Evolutionary conservation across 2,888 invertebrate species (phyloP), one percentile per base, ranked within the genome.

Genomic region (Oeneis ivallda): DNA sequence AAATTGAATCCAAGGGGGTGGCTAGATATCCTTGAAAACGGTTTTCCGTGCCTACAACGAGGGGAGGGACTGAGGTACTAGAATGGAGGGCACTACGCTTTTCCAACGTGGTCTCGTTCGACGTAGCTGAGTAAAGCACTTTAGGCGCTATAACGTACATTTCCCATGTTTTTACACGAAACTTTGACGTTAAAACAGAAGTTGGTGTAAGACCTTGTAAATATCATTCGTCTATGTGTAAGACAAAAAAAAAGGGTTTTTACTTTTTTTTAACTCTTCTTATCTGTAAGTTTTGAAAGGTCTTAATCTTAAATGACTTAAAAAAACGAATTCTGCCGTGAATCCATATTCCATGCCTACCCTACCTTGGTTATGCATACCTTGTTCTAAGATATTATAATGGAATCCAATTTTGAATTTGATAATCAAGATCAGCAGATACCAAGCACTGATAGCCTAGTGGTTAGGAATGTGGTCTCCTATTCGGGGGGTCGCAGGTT

Each of bases 21-120:
- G 65, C 70, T 71, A 65, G 69, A 64, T 71, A 72, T 72, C 62
- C 67, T 70, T 68, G 69, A 65, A 72, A 74, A 71, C 68, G 70
- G 68, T 67, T 70, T 71, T 71, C 66, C 69, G 69, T 68, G 71
- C 70, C 69, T 68, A 52, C 58, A 57, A 63, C 67, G 57, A 65
- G 68, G 68, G 68, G 67, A 62, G 66, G 68, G 69, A n/a, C n/a
- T n/a, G n/a, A 65, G 68, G 77, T 75, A 79, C 79, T 82, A 79
- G 78, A 85, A 79, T 78, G 78, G 76, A 83, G 83, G 78, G 81
- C 79, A 82, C 81, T 85, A 83, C 79, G 79, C 74, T 77, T 66
- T 71, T 69, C 71, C 73, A 70, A 67, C 76, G 75, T 74, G 72
- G 76, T 76, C 75, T 74, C 72, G 74, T 80, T 79, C 78, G 76